These are phyloP conservation scores for Gymnothorax reevesii DNA, from an alignment of 2,797 vertebrate species.

Conservation along the genomic window DNA sequence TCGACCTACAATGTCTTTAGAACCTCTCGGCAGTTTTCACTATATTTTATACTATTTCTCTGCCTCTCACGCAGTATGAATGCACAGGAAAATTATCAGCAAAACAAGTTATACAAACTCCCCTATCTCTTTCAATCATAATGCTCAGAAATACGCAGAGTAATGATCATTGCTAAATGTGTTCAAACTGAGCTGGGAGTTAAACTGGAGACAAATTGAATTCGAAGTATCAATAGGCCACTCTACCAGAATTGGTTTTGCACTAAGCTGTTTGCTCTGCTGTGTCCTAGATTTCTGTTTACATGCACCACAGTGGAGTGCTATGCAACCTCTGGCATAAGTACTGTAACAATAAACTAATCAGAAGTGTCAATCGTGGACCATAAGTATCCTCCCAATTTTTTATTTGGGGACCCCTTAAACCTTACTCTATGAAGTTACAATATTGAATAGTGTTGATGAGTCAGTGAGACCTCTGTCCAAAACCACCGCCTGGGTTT, in stretches of 20 bases:
- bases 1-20: not conserved
- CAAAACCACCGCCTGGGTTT: not conserved
- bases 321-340: not conserved
- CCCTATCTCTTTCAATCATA: not conserved
- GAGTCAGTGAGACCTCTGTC: not conserved
- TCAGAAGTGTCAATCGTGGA: not conserved
- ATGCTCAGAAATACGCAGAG: not conserved
- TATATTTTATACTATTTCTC: too few species aligned
- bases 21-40: too few species aligned
- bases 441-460: not conserved
- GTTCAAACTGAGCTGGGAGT: not conserved
- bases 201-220: not conserved
- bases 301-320: not conserved
- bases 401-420: not conserved
- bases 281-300: not conserved
- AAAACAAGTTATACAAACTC: not conserved
- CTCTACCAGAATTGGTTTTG: not conserved
- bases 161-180: not conserved
- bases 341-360: not conserved
- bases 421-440: not conserved
- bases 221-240: not conserved
- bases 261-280: not conserved
- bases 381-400: not conserved
- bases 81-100: not conserved
- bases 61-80: not conserved